Conservation (phyloP, 2,797 vertebrate genomes). For the Pteronotus mesoamericanus region DNA sequence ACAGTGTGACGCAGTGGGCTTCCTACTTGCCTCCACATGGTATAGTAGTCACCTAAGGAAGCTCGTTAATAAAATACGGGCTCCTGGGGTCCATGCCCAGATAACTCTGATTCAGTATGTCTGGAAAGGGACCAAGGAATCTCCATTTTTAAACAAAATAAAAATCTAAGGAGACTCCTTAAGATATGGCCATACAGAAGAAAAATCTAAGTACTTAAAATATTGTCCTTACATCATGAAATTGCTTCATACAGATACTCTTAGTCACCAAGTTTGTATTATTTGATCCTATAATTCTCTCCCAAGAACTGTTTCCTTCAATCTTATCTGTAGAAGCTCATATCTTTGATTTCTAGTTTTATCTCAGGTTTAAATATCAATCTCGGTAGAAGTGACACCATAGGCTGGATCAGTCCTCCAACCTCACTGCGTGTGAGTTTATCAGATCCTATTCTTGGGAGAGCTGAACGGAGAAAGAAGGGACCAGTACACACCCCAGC, state of each 20-base stretch:
- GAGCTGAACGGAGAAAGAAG: background rate
- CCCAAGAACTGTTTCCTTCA: background rate
- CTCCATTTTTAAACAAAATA: background rate
- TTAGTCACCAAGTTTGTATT: background rate
- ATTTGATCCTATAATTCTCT: background rate
- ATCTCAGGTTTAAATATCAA: background rate
- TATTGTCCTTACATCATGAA: background rate
- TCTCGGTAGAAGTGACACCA: background rate
- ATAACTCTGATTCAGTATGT: background rate
- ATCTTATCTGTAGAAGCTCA: background rate
- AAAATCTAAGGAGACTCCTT: background rate
- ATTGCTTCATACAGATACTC: background rate
- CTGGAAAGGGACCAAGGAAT: background rate
- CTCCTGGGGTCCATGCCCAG: background rate
- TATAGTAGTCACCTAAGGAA: background rate
- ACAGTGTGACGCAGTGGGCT: too few species aligned
- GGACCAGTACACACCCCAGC: too few species aligned
- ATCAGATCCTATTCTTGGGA: background rate
- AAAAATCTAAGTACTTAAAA: background rate
- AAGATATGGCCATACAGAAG: background rate
- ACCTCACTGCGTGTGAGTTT: background rate
- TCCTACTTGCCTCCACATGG: too few species aligned
- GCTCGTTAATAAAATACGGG: background rate
- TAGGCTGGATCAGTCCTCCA: background rate
- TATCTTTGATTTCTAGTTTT: background rate